Base-by-base conservation (phyloP, 2,888 invertebrate genomes). In the Ophonus ardosiacus region DNA sequence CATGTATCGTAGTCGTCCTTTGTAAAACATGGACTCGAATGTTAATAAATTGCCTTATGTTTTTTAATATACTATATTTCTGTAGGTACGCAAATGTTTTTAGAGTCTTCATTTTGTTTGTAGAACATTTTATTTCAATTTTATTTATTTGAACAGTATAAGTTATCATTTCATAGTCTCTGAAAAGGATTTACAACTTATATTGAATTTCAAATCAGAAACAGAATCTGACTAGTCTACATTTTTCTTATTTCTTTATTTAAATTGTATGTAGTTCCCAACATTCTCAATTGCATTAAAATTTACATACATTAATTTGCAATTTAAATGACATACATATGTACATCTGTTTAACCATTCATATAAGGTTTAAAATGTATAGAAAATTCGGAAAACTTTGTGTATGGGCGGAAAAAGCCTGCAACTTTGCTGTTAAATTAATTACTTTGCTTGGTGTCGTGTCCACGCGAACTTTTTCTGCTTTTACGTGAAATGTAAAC, bases 401-500 rank as follows among this genome's bases (percentile, higher is more conserved):
- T 43, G 7, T 43, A 43, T 18, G 10, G 40, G 17, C 13, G 5
- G 40, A 74, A 74, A 74, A 82, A 82, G 43, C 31, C 31, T 71
- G 59, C 56, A 71, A 71, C 40, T 31, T 24, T 31, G 38, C 31
- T 31, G 71, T 51, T 68, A 71, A 82, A 82, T 82, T 82, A 65
- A 82, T 71, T 71, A 71, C 18, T 71, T 82, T 71, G 57, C 17
- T 65, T 68, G 10, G 51, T 81, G 71, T 82, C 68, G 71, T 82
- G 57, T 51, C 43, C 80, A 80, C 57, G 82, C 15, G 57, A 31
- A 71, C 24, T 81, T 65, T 63, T 81, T 13, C 24, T 80, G 43
- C 24, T 81, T 82, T 82, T 65, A 15, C 65, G 51, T 65, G 51
- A 82, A 82, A 71, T 71, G 82, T 38, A 82, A 82, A 68, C 82